Percentiles rank a stretch among this genome's conserved stretches.
Evolutionary conservation across 2,888 invertebrate genomes (phyloP).

Genomic region (Megamerina dolium): DNA sequence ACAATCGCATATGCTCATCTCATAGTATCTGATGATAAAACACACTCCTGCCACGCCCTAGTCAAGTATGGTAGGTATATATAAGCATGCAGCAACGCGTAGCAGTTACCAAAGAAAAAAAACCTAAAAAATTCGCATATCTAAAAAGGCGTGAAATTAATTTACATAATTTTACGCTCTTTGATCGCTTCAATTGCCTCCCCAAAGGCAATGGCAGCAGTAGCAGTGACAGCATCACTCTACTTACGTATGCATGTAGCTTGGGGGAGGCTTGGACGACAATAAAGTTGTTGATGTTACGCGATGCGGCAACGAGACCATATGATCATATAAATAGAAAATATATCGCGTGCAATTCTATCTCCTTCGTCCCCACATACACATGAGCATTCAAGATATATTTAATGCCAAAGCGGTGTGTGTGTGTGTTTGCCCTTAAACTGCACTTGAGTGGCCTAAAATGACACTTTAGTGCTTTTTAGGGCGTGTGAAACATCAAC

Average conservation of each 20-base stretch:
- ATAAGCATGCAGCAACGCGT: too few species aligned
- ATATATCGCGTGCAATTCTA: too few species aligned
- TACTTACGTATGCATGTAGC: conserved; percentile 19
- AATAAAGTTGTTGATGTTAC: conserved; percentile 18
- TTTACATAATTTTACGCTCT: conserved; percentile 51
- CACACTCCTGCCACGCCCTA: too few species aligned
- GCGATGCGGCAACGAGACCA: conserved; percentile 6
- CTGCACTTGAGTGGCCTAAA: conserved; percentile 42
- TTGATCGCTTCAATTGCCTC: conserved; percentile 45
- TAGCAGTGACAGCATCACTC: too few species aligned
- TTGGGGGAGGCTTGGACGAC: conserved; percentile 26
- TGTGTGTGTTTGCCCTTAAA: conserved; percentile 15
- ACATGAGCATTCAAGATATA: too few species aligned
- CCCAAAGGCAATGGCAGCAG: conserved; percentile 13
- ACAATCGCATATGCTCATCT: too few species aligned
- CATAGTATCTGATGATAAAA: too few species aligned
- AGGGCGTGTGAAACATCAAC: conserved; percentile 37
- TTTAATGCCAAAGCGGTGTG: too few species aligned
- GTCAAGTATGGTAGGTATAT: too few species aligned
- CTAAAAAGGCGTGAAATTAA: conserved; percentile 52
- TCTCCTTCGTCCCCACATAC: conserved; percentile 21
- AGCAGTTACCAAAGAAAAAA: too few species aligned
- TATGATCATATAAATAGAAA: too few species aligned
- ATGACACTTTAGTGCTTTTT: conserved; percentile 43
- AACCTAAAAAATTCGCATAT: conserved; percentile 37